Conservation (phyloP, 2,113 vertebrate species). For the Hemichromis elongatus region DNA sequence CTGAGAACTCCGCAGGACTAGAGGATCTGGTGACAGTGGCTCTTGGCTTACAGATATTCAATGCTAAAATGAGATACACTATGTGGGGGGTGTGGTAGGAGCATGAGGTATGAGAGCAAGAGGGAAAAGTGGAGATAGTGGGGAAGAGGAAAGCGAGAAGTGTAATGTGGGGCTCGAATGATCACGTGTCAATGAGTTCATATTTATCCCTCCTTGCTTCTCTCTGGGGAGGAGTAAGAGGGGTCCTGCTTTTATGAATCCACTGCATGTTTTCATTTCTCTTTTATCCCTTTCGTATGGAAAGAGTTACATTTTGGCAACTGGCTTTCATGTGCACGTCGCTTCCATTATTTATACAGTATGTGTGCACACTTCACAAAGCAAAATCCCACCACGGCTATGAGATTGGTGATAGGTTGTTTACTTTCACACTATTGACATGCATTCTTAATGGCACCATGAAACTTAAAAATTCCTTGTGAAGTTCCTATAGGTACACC, state of each 20-base stretch:
- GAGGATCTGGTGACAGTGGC: slow-evolving; percentile 69
- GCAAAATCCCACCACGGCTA: slow-evolving; percentile 24
- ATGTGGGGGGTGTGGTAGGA: background rate
- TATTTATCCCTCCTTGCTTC: slow-evolving; percentile 5
- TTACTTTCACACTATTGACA: background rate
- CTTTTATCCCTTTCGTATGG: background rate
- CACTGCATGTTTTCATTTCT: background rate
- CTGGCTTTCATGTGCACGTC: slow-evolving; percentile 19
- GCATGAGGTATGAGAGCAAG: background rate
- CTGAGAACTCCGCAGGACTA: slow-evolving; percentile 30
- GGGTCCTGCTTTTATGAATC: background rate
- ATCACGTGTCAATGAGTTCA: slow-evolving; percentile 34
- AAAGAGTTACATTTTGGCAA: slow-evolving; percentile 7
- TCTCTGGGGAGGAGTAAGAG: background rate
- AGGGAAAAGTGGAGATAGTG: background rate
- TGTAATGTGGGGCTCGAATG: background rate
- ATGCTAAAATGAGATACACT: slow-evolving; percentile 69
- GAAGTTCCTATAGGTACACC: background rate
- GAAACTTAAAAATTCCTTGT: background rate
- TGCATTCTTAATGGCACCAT: background rate
- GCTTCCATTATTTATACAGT: slow-evolving; percentile 28
- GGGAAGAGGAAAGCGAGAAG: background rate
- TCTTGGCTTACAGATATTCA: slow-evolving; percentile 63
- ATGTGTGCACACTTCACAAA: slow-evolving; percentile 18
- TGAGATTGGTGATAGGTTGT: background rate